Base-by-base conservation (phyloP, 1,140 invertebrate genomes). In the Sycophaga agraensis region DNA sequence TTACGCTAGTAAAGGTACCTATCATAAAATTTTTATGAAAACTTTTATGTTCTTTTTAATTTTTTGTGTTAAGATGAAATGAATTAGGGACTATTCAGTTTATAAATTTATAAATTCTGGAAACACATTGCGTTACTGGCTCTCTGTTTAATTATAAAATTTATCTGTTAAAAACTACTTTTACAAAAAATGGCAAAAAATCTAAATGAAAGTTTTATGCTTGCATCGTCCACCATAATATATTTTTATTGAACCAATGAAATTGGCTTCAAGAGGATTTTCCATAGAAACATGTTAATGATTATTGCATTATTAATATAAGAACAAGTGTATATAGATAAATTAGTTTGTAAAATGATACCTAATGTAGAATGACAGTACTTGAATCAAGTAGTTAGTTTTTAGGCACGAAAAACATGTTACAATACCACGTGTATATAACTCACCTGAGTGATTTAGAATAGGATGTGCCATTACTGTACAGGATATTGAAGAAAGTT, bases 381-480 rank as follows among this genome's bases (percentile, higher is more conserved):
- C 68, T 77, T 77, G 71, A 76, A 70, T 69, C 59, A 50, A 61
- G 63, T 68, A 56, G 64, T 66, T 65, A 65, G 49, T 53, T 55
- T n/a, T 46, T 43, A 21, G 37, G 46, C 48, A 51, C 43, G 43
- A 50, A 42, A 57, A 21, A 35, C 48, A 31, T 54, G 35, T 54
- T 46, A 53, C 31, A 35, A 35, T 35, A 54, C 11, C 21, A 53
- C 21, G 16, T 48, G 59, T 58, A 59, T 39, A 43, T 24, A 21
- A 22, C 57, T 59, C 42, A 56, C 62, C 56, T 70, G 67, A 70
- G 53, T 61, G 63, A 17, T 70, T 43, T 76, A 76, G 69, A 60
- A 69, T 76, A 78, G 75, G 68, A 77, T 63, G 78, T 80, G 78
- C 78, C 78, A 80, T 80, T 73, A n/a, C 73, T 79, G 74, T 77